Evolutionary conservation across 1,140 invertebrate species (phyloP), one percentile per base, ranked within the genome.

Genomic region (Drosophila parvula): DNA sequence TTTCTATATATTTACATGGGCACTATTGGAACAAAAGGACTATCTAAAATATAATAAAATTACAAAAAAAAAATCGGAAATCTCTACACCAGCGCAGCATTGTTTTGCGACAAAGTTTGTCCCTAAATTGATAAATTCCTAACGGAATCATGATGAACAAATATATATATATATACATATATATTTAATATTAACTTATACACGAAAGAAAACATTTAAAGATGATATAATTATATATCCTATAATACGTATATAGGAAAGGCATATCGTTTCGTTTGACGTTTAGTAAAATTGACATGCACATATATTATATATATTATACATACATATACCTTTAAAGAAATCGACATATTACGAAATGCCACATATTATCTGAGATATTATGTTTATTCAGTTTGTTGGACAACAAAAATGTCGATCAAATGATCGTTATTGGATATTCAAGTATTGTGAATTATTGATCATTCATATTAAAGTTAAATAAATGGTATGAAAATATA

Each of bases 201-300:
- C 45, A 44, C 8, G 4, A 57, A 30, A 44, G 30, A 18, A 9
- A 30, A 34, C 50, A 63, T 32, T 36, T 5, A 56, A 34, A 71
- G 8, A 38, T 6, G 44, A 44, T 40, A 43, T 22, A 59, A 22
- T 51, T 41, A 70, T 45, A 68, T 63, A 47, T 32, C 48, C 55
- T 58, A 55, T 51, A 41, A 40, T 27, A 45, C 16, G 45, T 69
- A 73, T 62, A 61, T 45, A 68, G 61, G 53, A 74, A 60, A 81
- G 69, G 80, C 80, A 83, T 83, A 83, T 83, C 80, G 80, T 83
- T 83, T 84, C 80, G 80, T 83, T 83, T 71, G 65, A 83, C 80
- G 81, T 83, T 83, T 83, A 79, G 81, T 58, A 84, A 81, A 83
- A 79, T 79, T 81, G 62, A 83, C 47, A 53, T 55, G 77, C 71